These are phyloP conservation scores for Peromyscus polionotus DNA, from an alignment of 2,113 vertebrate genomes.

Conservation along the genomic window DNA sequence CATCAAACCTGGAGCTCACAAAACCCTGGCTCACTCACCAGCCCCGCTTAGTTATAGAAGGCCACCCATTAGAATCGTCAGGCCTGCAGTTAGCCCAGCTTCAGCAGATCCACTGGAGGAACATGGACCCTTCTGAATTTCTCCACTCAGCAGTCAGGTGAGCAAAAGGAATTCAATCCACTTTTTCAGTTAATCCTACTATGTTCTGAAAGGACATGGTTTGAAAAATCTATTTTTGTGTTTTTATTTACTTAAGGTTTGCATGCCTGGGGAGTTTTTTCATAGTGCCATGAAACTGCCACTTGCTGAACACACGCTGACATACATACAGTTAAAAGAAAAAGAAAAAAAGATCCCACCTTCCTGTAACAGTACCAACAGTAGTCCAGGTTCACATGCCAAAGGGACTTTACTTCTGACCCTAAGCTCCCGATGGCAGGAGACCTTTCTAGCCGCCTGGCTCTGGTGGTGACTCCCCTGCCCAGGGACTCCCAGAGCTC, in stretches of 20 bases:
- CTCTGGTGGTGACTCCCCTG: not conserved
- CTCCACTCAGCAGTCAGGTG: conserved; percentile 69
- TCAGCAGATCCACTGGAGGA: conserved; percentile 5
- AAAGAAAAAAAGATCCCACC: not conserved
- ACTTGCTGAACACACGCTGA: not conserved
- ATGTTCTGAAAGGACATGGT: conserved; percentile 67
- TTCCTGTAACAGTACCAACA: conserved; percentile 34
- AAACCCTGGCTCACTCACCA: not conserved
- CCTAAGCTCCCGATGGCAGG: not conserved
- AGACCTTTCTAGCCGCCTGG: not conserved
- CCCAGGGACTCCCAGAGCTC: not conserved
- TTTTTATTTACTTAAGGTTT: conserved; percentile 81
- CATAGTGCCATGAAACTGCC: conserved; percentile 44
- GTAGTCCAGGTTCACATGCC: fast-evolving
- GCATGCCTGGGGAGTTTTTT: conserved; percentile 63
- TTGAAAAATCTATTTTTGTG: conserved; percentile 78
- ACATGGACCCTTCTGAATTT: conserved; percentile 56
- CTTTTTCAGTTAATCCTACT: conserved; percentile 78
- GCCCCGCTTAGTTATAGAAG: conserved; percentile 21
- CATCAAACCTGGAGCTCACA: not conserved
- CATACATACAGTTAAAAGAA: not conserved
- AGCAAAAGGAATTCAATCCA: conserved; percentile 67
- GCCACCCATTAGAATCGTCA: not conserved
- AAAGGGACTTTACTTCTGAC: not conserved
- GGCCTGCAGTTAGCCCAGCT: not conserved